These are phyloP conservation scores for Anoplius nigerrimus DNA, from an alignment of 2,888 invertebrate species.

Conservation along the genomic window DNA sequence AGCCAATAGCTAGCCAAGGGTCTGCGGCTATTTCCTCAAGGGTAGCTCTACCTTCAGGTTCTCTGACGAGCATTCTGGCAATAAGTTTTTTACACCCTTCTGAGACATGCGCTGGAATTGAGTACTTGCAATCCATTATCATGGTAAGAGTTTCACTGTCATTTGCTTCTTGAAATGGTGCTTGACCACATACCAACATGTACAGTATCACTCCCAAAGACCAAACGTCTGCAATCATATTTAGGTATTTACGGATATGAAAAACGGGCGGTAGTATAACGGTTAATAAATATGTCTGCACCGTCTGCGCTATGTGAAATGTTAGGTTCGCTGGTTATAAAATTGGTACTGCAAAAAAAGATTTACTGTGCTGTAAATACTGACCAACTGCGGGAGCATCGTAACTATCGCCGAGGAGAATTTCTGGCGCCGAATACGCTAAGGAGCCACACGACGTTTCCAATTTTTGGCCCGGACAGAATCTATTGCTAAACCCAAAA, in stretches of 20 bases:
- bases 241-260: background rate
- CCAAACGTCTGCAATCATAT: conserved; percentile 89
- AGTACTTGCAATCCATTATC: conserved; percentile 99
- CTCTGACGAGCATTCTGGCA: conserved; percentile 93
- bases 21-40: conserved; percentile 92
- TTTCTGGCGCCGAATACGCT: conserved; percentile 99
- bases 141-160: conserved; percentile 99
- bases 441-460: conserved; percentile 99
- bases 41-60: conserved; percentile 93
- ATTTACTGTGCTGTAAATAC: conserved; percentile 59
- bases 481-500: conserved; percentile 97
- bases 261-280: no score
- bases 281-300: no score
- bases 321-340: background rate
- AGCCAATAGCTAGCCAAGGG: conserved; percentile 84
- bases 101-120: conserved; percentile 92
- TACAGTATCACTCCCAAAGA: conserved; percentile 98
- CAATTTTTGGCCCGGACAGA: conserved; percentile 96
- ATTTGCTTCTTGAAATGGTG: conserved; percentile 99
- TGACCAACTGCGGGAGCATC: conserved; percentile 98
- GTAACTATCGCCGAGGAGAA: conserved; percentile 97
- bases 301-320: no score
- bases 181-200: conserved; percentile 98
- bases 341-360: background rate
- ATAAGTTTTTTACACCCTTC: conserved; percentile 92